phyloP scores from a whole-genome alignment of 1,140 invertebrate genomes.

The Choristoneura fumiferana region DNA sequence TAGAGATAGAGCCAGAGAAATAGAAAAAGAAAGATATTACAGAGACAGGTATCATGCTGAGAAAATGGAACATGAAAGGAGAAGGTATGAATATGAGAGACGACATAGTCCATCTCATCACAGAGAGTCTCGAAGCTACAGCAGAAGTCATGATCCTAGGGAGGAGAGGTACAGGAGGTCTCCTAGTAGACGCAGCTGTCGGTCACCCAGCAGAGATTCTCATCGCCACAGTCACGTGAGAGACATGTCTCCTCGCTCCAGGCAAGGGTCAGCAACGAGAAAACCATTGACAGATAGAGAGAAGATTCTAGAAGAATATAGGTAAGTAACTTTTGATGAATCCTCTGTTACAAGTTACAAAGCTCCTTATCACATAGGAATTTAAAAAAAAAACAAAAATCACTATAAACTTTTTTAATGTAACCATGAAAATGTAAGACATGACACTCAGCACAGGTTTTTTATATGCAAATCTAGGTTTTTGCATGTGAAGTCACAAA shows the following conservation, averaged over 20 bases:
- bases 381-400: too few relatives aligned
- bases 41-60: constrained; percentile 39
- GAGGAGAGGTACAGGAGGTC: constrained; percentile 32
- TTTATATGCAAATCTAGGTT: too few relatives aligned
- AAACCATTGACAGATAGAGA: constrained; percentile 77
- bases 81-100: constrained; percentile 46
- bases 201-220: constrained; percentile 36
- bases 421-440: too few relatives aligned
- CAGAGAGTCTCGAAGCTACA: constrained; percentile 45
- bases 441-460: too few relatives aligned
- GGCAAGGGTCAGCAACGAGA: constrained; percentile 37
- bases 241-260: constrained; percentile 33
- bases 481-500: too few relatives aligned
- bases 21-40: constrained; percentile 37
- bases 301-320: constrained; percentile 79
- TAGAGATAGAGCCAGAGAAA: constrained; percentile 30
- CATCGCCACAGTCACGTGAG: constrained; percentile 34
- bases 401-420: too few relatives aligned
- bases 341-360: too few relatives aligned
- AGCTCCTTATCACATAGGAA: too few relatives aligned
- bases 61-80: constrained; percentile 38
- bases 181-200: constrained; percentile 34
- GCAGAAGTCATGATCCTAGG: constrained; percentile 33
- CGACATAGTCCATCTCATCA: constrained; percentile 37
- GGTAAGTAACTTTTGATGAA: constrained; percentile 45